Evolutionary conservation across 2,888 invertebrate species (phyloP).

Genomic region (Yponomeuta plumbellus): DNA sequence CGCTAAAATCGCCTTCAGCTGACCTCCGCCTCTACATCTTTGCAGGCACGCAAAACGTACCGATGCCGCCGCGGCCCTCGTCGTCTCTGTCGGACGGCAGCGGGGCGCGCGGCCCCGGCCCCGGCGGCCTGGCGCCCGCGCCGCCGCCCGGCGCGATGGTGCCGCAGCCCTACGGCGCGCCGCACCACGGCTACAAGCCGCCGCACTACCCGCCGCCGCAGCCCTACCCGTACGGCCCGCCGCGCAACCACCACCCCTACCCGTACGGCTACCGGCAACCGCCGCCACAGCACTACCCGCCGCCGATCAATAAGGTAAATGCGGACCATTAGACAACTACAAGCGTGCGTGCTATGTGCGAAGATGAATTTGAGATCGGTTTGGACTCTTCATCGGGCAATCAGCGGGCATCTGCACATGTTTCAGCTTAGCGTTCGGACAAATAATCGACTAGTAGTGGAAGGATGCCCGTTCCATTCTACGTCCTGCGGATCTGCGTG

Average conservation of each 20-base stretch:
- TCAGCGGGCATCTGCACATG: too few species aligned
- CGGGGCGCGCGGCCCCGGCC: constrained; percentile 51
- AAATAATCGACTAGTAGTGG: too few species aligned
- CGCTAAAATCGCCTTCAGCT: neutral
- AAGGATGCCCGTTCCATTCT: too few species aligned
- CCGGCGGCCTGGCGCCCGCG: constrained; percentile 42
- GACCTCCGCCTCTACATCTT: constrained; percentile 23
- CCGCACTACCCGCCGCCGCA: constrained; percentile 69
- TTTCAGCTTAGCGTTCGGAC: too few species aligned
- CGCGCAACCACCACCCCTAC: constrained; percentile 69
- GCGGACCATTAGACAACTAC: too few species aligned
- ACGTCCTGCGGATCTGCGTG: too few species aligned
- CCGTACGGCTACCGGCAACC: constrained; percentile 63
- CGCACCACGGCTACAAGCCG: constrained; percentile 57
- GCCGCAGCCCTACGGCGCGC: constrained; percentile 53
- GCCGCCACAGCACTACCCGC: constrained; percentile 54
- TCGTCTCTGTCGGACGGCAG: constrained; percentile 82
- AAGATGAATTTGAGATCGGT: too few species aligned
- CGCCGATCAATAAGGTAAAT: constrained; percentile 45
- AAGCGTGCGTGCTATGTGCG: too few species aligned
- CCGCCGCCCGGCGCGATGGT: constrained; percentile 60
- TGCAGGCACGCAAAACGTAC: constrained; percentile 93
- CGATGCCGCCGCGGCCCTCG: constrained; percentile 96
- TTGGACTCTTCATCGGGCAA: too few species aligned
- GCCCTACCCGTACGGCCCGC: constrained; percentile 54